Percentiles rank a stretch among this genome's conserved stretches.
Conservation (phyloP, 2,113 vertebrate species). For the Rhinopomastus cyanomelas region DNA sequence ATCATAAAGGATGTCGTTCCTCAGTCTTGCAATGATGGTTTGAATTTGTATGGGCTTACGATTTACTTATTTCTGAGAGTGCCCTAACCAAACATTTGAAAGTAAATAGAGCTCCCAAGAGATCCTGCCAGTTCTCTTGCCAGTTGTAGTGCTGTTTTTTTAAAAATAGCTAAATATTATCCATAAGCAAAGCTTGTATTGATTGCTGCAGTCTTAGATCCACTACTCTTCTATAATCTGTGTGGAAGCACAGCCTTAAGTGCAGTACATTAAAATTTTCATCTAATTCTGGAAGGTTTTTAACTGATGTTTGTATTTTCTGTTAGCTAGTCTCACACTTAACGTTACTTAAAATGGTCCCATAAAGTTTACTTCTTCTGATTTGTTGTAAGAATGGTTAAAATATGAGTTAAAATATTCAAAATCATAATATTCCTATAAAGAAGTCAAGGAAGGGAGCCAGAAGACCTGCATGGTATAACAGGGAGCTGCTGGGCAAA, state of each 20-base stretch:
- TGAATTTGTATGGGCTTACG: neutral
- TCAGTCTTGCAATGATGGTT: neutral
- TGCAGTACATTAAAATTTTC: neutral
- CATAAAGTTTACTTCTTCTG: neutral
- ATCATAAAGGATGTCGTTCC: neutral
- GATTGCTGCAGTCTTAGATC: neutral
- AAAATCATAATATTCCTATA: constrained; percentile 4
- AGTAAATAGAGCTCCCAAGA: neutral
- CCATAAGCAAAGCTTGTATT: neutral
- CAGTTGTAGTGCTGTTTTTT: neutral
- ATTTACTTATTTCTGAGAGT: neutral
- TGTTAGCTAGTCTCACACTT: neutral
- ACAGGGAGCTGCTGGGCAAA: no score
- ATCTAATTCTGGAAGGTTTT: neutral
- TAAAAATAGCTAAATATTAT: neutral
- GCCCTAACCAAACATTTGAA: neutral
- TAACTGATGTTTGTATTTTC: neutral
- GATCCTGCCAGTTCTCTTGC: neutral
- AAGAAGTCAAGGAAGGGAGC: no score
- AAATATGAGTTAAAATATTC: constrained; percentile 19
- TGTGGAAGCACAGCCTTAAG: neutral
- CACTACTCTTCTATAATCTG: neutral
- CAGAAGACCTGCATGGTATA: no score
- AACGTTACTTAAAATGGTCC: neutral
- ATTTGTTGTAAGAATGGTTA: constrained; percentile 14